Percentiles rank a stretch among this genome's conserved stretches.
Conservation (phyloP, 2,113 vertebrate species). For the Oenanthe oenanthe region DNA sequence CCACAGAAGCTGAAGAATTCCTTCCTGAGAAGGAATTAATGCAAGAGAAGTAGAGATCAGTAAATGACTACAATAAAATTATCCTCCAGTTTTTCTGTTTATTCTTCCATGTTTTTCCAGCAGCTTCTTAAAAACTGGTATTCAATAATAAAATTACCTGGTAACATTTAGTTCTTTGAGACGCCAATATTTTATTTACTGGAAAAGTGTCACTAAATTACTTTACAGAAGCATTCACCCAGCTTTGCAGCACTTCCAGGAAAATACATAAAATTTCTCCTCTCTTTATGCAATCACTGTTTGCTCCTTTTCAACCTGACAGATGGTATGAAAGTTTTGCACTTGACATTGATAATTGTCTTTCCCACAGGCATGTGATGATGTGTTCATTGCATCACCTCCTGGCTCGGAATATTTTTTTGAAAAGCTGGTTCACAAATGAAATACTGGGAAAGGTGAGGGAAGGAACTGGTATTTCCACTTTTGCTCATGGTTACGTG, state of each 20-base stretch:
- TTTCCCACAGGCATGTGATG: not conserved
- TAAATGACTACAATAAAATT: not conserved
- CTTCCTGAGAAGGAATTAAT: not conserved
- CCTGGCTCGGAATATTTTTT: not conserved
- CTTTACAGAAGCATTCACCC: not conserved
- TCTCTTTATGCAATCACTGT: not conserved
- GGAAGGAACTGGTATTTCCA: conserved; percentile 25
- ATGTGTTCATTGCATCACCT: not conserved
- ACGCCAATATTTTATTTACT: not conserved
- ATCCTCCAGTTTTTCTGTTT: not conserved
- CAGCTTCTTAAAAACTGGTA: not conserved
- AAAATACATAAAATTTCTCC: not conserved
- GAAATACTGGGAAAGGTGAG: not conserved
- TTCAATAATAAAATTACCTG: not conserved
- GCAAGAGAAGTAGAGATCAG: not conserved
- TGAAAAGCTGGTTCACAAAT: not conserved
- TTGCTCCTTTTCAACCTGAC: not conserved
- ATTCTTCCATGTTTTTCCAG: not conserved
- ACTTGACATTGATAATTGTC: not conserved
- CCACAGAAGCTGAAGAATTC: not conserved
- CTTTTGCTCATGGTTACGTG: not conserved
- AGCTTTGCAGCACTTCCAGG: not conserved
- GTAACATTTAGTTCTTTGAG: not conserved
- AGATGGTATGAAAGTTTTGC: not conserved
- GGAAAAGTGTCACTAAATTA: not conserved